Percentiles rank a stretch among this genome's conserved stretches.
phyloP scores from a whole-genome alignment of 2,797 vertebrate species.

The Diplodus sargus region DNA sequence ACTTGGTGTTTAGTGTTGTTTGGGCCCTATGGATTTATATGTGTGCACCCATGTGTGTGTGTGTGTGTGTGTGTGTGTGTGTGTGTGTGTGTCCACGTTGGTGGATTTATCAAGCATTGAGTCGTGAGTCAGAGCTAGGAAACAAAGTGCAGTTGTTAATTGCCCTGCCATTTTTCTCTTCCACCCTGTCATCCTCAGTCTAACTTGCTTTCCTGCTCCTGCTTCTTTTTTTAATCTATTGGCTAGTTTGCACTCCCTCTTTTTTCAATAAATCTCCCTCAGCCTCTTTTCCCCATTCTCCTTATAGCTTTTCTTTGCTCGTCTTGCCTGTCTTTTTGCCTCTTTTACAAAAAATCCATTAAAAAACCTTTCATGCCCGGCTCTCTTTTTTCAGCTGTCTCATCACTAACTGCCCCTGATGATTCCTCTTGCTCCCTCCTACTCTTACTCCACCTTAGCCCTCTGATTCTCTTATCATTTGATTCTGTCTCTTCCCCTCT shows the following conservation, averaged over 20 bases:
- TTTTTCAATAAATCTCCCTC: slow-evolving; percentile 26
- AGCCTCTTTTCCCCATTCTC: slow-evolving; percentile 13
- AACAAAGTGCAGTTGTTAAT: slow-evolving; percentile 61
- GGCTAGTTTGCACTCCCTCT: slow-evolving; percentile 27
- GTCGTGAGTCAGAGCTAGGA: slow-evolving; percentile 44
- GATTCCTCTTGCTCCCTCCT: slow-evolving; percentile 16
- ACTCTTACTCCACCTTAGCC: not conserved
- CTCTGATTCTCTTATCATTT: slow-evolving; percentile 30
- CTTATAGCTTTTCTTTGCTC: not conserved
- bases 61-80: slow-evolving; percentile 1
- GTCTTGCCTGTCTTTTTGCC: not conserved
- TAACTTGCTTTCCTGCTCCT: slow-evolving; percentile 37
- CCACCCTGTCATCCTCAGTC: slow-evolving; percentile 11
- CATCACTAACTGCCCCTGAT: slow-evolving; percentile 16
- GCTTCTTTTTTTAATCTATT: slow-evolving; percentile 1
- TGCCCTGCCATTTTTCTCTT: slow-evolving; percentile 49
- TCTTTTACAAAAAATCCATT: slow-evolving; percentile 5
- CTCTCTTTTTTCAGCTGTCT: slow-evolving; percentile 12
- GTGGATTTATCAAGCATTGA: slow-evolving; percentile 41
- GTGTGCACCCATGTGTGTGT: slow-evolving; percentile 39
- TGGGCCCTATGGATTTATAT: slow-evolving; percentile 36
- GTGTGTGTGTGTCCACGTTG: slow-evolving; percentile 8
- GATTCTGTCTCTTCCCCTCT: not conserved
- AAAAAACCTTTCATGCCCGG: not conserved
- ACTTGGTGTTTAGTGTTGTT: slow-evolving; percentile 56